Evolutionary conservation across 2,888 invertebrate genomes (phyloP).

Genomic region (Mythimna albipuncta): DNA sequence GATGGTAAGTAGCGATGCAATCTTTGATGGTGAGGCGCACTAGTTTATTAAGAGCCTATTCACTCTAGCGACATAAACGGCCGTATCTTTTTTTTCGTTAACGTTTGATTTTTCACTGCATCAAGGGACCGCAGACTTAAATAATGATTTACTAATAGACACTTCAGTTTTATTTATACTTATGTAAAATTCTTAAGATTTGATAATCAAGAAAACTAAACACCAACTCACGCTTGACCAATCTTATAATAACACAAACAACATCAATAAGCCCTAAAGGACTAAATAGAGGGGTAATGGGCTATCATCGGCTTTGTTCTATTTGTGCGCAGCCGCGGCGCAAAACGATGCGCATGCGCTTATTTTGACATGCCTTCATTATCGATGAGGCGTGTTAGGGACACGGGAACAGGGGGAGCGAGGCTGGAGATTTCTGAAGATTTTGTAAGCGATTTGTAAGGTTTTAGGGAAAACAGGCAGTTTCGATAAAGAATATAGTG

Average conservation of each 20-base stretch:
- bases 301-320: constrained; percentile 63
- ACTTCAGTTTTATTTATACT: too few relatives aligned
- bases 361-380: constrained; percentile 63
- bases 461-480: not conserved
- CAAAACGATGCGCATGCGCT: constrained; percentile 50
- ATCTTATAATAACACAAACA: constrained; percentile 39
- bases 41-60: too few relatives aligned
- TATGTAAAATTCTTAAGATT: too few relatives aligned
- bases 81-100: too few relatives aligned
- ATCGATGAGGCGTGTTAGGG: constrained; percentile 52
- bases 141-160: too few relatives aligned
- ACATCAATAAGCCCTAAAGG: constrained; percentile 46
- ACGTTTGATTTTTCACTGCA: too few relatives aligned
- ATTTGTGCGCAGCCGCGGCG: constrained; percentile 58
- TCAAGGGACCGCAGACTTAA: too few relatives aligned
- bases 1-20: too few relatives aligned
- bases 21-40: too few relatives aligned
- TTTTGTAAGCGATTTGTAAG: constrained; percentile 5
- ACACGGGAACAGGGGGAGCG: not conserved
- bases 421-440: constrained; percentile 27
- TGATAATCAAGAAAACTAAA: not conserved
- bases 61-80: too few relatives aligned
- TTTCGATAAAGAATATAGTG: not conserved
- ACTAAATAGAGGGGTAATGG: constrained; percentile 61
- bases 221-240: constrained; percentile 17